phyloP scores from a whole-genome alignment of 2,888 invertebrate species.

The Troides helena region DNA sequence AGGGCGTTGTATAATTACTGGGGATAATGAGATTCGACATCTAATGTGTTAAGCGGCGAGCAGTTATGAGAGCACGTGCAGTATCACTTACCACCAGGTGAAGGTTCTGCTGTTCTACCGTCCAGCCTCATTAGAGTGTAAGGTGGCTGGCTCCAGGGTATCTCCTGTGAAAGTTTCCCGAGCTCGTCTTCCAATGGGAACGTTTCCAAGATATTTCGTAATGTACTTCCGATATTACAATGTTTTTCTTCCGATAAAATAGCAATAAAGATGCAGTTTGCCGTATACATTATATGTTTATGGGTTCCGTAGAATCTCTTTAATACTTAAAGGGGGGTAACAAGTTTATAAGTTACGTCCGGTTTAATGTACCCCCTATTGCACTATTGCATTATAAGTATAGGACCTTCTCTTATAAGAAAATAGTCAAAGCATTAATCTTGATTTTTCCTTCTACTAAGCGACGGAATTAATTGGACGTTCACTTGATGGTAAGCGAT shows the following conservation, averaged over 20 bases:
- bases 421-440: no score
- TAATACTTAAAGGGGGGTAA: no score
- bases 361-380: no score
- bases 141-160: conserved; percentile 12
- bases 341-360: no score
- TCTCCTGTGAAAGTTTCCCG: conserved; percentile 34
- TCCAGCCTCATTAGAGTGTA: conserved; percentile 34
- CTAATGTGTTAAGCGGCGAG: neutral
- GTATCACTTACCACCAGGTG: no score
- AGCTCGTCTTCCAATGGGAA: conserved; percentile 34
- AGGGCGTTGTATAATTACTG: no score
- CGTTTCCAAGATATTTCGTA: conserved; percentile 36
- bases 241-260: conserved; percentile 28
- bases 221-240: conserved; percentile 31
- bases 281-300: conserved; percentile 15
- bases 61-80: no score
- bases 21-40: neutral
- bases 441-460: no score
- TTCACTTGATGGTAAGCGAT: no score
- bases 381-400: no score
- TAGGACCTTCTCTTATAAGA: no score
- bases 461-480: no score
- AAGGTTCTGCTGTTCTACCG: conserved; percentile 14
- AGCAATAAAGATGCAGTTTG: conserved; percentile 20
- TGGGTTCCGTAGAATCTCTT: neutral